A percentile compares a stretch with the other conserved stretches of the same genome.
Evolutionary conservation across 2,888 invertebrate genomes (phyloP).

Genomic region (Celastrina argiolus): DNA sequence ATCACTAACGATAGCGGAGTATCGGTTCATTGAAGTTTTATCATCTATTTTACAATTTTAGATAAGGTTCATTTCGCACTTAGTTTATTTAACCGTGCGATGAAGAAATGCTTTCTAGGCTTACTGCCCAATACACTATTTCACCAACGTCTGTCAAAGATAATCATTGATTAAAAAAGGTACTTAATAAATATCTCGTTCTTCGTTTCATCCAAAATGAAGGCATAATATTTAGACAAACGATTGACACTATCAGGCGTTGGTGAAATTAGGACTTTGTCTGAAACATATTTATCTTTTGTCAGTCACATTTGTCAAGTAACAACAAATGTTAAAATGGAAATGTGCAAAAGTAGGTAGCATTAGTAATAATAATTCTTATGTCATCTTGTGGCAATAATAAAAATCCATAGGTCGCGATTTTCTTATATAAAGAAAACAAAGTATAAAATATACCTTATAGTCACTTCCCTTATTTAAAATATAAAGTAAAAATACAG

Average conservation of each 20-base stretch:
- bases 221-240: background rate
- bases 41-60: conserved; percentile 2
- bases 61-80: conserved; percentile 11
- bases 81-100: background rate
- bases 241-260: too few relatives aligned
- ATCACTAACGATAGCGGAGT: conserved; percentile 24
- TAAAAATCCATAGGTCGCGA: background rate
- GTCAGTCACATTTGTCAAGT: background rate
- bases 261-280: too few relatives aligned
- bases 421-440: background rate
- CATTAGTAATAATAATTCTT: background rate
- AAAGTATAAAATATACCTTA: conserved; percentile 6
- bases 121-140: too few relatives aligned
- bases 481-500: background rate
- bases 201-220: too few relatives aligned
- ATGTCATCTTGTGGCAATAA: background rate
- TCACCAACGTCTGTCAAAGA: too few relatives aligned
- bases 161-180: too few relatives aligned
- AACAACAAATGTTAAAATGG: background rate
- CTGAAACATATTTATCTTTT: background rate
- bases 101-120: background rate
- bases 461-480: background rate
- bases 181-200: too few relatives aligned
- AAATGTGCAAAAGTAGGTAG: background rate
- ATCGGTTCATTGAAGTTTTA: conserved; percentile 10